Base-by-base conservation (phyloP, 2,113 vertebrate genomes). In the Lucifuga dentata region DNA sequence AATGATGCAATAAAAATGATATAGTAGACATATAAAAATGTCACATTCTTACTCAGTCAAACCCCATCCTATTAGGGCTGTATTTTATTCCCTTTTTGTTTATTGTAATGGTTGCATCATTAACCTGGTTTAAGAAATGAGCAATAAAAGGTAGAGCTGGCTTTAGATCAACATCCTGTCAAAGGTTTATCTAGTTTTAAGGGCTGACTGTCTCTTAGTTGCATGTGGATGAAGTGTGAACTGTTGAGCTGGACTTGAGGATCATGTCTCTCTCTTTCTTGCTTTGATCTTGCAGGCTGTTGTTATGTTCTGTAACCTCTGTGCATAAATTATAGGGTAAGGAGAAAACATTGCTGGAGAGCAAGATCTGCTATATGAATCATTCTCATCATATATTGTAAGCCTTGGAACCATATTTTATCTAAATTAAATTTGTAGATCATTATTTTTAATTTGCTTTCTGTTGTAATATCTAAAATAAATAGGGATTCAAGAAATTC, bases 1-100 rank as follows among this genome's bases (percentile, higher is more conserved):
- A 88, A 92, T 78, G 86, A 87, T 79, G 57, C 80, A 62, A 88
- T 90, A 88, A 90, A 92, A 90, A 82, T 90, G 81, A 88, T 73
- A 91, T 82, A 50, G 60, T 17, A 66, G 56, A 36, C 83, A 63
- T 86, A 84, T 89, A 89, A 92, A 91, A 90, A 80, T 10, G 59
- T 80, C 67, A 80, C 73, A 71, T 84, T 87, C 87, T 78, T 71
- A 73, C 51, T 74, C 48, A 9, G 59, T 68, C 68, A 67, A 64
- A 21, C 70, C 52, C 13, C 33, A 38, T 76, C 61, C 79, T 78
- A 58, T 71, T 81, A 55, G 58, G 46, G 23, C 17, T 79, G 64
- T 46, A 80, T 73, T 55, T 71, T 74, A 56, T 66, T 79, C 58
- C 19, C 73, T 45, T 26, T 50, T 58, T 78, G 64, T 74, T 86